These are phyloP conservation scores for Brachyalestes nurse DNA, from an alignment of 2,797 vertebrate genomes.

Conservation along the genomic window DNA sequence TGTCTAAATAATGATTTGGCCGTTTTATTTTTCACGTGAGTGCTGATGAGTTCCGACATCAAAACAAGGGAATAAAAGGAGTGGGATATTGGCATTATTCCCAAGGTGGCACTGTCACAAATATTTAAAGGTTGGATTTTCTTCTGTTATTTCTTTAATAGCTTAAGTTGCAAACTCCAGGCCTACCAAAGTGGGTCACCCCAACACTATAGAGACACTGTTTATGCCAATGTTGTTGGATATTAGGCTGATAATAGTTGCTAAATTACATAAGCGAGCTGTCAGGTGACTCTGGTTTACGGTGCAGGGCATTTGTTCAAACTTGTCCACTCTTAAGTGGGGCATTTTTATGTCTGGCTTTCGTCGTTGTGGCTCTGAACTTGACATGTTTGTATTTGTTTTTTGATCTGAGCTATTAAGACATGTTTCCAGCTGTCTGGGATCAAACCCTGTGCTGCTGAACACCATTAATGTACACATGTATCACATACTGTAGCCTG, in stretches of 20 bases:
- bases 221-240: neutral
- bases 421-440: neutral
- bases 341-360: constrained; percentile 6
- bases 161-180: too few species aligned
- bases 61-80: neutral
- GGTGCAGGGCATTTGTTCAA: neutral
- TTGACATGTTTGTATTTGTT: neutral
- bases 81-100: too few species aligned
- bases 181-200: too few species aligned
- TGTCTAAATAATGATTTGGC: neutral
- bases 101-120: neutral
- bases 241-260: neutral
- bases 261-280: constrained; percentile 9
- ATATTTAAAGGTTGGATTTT: too few species aligned
- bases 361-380: neutral
- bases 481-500: neutral
- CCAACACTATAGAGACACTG: neutral
- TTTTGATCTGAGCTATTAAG: neutral
- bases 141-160: neutral
- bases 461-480: neutral
- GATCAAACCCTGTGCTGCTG: neutral
- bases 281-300: neutral
- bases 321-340: constrained; percentile 1
- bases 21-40: neutral
- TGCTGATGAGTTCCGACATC: neutral